Evolutionary conservation across 2,113 vertebrate genomes (phyloP), one percentile per base, ranked within the genome.

Genomic region (Osmerus eperlanus): DNA sequence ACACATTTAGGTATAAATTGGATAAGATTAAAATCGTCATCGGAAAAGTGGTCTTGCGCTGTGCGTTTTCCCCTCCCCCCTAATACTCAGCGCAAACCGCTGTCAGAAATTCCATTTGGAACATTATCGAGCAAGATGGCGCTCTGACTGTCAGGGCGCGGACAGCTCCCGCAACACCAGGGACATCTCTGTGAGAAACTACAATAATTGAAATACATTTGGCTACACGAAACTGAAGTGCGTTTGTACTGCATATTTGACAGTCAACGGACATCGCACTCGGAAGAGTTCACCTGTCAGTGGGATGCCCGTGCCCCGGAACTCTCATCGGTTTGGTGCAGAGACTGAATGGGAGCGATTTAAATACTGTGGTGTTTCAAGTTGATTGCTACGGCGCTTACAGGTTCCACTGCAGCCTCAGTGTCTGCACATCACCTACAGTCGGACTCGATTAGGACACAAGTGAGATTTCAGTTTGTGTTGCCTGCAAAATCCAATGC

Each of bases 71-170:
- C 23, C 69, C 74, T 77, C 78, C 71, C 74, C 71, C 65, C 52
- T 80, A 65, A 53, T 65, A 3, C 70, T 70, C 70, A 60, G 65
- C 68, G 32, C 71, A 65, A 81, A 75, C 19, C 36, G 18, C 41
- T 73, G 84, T 81, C 82, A 74, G 81, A 70, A 75, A 77, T 71
- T 79, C 32, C 71, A 21, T 76, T 76, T 67, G 74, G 74, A 71
- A 76, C 74, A 78, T 85, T 84, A 72, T 52, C 23, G 68, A 85
- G 85, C 80, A 92, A 91, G 87, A 92, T 91, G 91, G 91, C 87
- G 92, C 87, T 87, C 60, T 56, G 14, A 72, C 82, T 72, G 91
- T 91, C 92, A 93, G 92, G 86, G 92, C 92, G 84, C 82, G 91
- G 90, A 92, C 90, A 93, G 92, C 90, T 91, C 91, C 87, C 55